These are phyloP conservation scores for Xerus rutilus DNA, from an alignment of 2,797 vertebrate species.

Conservation along the genomic window DNA sequence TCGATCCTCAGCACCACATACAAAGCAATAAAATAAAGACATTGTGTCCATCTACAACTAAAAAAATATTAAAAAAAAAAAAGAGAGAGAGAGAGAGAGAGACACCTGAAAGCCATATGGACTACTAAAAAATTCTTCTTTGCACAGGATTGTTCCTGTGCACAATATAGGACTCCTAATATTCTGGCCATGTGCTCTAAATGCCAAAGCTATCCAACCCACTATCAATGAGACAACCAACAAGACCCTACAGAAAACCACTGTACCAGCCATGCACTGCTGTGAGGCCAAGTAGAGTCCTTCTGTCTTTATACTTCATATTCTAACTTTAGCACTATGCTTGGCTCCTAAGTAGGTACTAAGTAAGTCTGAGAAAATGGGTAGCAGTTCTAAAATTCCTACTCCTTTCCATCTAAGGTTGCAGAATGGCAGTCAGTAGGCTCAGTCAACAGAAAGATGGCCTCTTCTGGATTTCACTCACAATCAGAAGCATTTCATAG, in stretches of 20 bases:
- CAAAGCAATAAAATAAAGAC: no score
- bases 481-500: slow-evolving; percentile 7
- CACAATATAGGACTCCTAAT: not conserved
- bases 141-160: not conserved
- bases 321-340: not conserved
- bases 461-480: slow-evolving; percentile 3
- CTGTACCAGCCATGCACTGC: not conserved
- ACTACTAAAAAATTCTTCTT: not conserved
- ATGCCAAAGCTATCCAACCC: not conserved
- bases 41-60: no score
- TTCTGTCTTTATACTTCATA: not conserved
- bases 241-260: slow-evolving; percentile 9
- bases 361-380: not conserved
- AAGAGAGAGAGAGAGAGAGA: not conserved
- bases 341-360: not conserved
- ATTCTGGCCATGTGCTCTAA: not conserved
- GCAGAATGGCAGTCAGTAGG: slow-evolving; percentile 34
- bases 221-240: not conserved
- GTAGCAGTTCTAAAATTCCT: not conserved
- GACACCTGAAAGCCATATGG: not conserved
- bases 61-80: no score
- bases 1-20: no score
- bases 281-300: not conserved
- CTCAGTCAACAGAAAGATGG: slow-evolving; percentile 34
- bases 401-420: not conserved